phyloP scores from a whole-genome alignment of 1,140 invertebrate genomes.

The Drosophila eugracilis region DNA sequence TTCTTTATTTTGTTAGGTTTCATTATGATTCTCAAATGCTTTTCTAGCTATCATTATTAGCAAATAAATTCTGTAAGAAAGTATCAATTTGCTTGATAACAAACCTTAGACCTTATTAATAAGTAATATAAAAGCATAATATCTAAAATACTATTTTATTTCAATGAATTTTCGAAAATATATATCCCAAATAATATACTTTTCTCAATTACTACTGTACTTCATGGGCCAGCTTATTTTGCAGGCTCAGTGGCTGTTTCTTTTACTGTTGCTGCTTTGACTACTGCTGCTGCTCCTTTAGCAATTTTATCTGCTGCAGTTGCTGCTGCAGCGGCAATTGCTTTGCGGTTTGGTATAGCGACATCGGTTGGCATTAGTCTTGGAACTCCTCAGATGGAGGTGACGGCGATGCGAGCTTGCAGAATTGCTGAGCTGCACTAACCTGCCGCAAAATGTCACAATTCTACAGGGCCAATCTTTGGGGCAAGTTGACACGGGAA shows the following conservation, averaged over 20 bases:
- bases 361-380: slow-evolving; percentile 3
- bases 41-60: no score
- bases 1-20: no score
- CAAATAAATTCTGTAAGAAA: no score
- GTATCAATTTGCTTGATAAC: no score
- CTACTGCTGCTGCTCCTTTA: slow-evolving; percentile 2
- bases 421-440: slow-evolving; percentile 13
- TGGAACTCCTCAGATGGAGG: slow-evolving; percentile 1
- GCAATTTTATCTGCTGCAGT: slow-evolving; percentile 17
- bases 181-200: not conserved
- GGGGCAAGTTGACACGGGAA: not conserved
- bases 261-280: slow-evolving; percentile 14
- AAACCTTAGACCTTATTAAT: no score
- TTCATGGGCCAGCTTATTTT: not conserved
- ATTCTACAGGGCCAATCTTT: not conserved
- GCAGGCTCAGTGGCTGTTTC: not conserved
- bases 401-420: slow-evolving; percentile 1
- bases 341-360: slow-evolving; percentile 48
- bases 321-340: slow-evolving; percentile 54
- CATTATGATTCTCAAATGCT: no score
- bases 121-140: no score
- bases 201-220: slow-evolving; percentile 2
- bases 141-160: no score
- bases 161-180: no score
- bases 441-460: slow-evolving; percentile 47